Conservation (phyloP, 2,888 invertebrate genomes). For the Clistopyga incitator region DNA sequence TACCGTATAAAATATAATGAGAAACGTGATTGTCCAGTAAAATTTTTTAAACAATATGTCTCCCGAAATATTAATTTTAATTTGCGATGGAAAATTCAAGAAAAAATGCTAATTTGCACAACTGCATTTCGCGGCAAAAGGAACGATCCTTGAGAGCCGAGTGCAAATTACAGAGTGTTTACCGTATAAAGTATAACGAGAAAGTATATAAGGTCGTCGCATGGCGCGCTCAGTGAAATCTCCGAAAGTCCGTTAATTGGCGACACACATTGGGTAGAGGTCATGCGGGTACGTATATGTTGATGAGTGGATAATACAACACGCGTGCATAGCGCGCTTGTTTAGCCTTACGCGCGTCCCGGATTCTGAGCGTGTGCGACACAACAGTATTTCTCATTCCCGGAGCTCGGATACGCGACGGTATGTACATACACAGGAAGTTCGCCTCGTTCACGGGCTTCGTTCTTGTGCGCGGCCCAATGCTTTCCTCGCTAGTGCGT, state of each 20-base stretch:
- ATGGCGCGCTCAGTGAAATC: conserved; percentile 61
- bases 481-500: conserved; percentile 5
- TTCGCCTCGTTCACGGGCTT: not conserved
- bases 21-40: no score
- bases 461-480: not conserved
- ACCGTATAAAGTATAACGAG: conserved; percentile 36
- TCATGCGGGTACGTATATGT: conserved; percentile 50
- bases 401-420: conserved; percentile 26
- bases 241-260: conserved; percentile 65
- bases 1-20: no score
- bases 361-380: conserved; percentile 39
- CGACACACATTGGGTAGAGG: conserved; percentile 66
- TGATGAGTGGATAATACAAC: conserved; percentile 1
- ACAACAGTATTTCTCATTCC: conserved; percentile 11
- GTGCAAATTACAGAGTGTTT: conserved; percentile 17
- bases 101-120: no score
- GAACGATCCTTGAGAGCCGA: not conserved
- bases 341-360: conserved; percentile 27
- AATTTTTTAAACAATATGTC: no score
- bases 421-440: conserved; percentile 13
- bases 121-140: no score
- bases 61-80: no score
- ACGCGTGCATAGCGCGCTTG: not conserved
- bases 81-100: no score
- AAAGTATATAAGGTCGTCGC: conserved; percentile 43